Evolutionary conservation across 30 jellyfish, hydroid and myxozoan genomes (phyloP), one percentile per base, ranked within the genome.

Genomic region (Aurelia aurita complex sp. Pacific): DNA sequence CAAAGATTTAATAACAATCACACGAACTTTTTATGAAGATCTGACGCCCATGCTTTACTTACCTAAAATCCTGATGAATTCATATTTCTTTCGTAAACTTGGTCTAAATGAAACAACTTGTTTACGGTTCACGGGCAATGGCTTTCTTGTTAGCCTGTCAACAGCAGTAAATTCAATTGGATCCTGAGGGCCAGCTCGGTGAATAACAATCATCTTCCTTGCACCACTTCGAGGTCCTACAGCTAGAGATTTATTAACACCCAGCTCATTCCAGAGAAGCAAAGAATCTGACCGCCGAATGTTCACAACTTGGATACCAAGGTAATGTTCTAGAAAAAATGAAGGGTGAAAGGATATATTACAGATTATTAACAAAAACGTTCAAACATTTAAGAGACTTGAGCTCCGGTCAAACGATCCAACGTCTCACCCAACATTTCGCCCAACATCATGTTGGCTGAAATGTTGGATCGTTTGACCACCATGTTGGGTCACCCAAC

Each of bases 261-360:
- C 89, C 13, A 14, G 19, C 19, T 5, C 12, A 1, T 71, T 64
- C 89, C 89, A 79, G 0, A 17, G 11, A 15, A 79, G 23, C 34
- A 57, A n/a, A 23, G 89, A 78, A 19, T 64, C 89, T 10, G 67
- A 46, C n/a, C 40, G 36, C 36, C 67, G 73, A 51, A 35, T 79
- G 69, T 79, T 79, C 15, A 10, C 62, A 29, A 43, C 80, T 36
- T 79, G 64, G 23, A 79, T 42, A 10, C 89, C 89, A 65, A 79
- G 29, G 61, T 60, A 79, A 73, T 64, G 67, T 43, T 64, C 89
- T 79, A 65, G 16, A 63, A 38, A 36, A 62, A 61, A 43, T 11
- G 16, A 67, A 23, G 29, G 29, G 29, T 0, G 0, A 23, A 23
- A 18, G 18, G 17, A 55, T 11, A 55, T 11, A 17, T 55, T 55